phyloP scores from a whole-genome alignment of 2,888 invertebrate genomes.

The Rhimphoctona megacephalus region DNA sequence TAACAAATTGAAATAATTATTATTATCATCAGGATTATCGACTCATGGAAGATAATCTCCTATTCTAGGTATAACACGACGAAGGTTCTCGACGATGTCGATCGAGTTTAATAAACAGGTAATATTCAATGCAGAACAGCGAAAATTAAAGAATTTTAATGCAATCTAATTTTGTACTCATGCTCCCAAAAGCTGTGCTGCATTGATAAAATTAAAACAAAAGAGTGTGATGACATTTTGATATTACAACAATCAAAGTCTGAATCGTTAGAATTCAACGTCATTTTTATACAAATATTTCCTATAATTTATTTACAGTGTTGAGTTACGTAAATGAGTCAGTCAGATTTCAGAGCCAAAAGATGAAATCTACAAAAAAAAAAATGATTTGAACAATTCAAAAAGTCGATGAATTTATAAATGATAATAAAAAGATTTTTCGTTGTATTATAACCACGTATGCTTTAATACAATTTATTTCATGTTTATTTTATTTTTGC shows the following conservation, averaged over 20 bases:
- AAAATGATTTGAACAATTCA: background rate
- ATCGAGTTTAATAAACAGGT: background rate
- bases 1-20: slow-evolving; percentile 23
- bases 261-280: background rate
- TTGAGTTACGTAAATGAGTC: background rate
- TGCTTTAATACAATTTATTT: slow-evolving; percentile 2
- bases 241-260: background rate
- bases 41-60: slow-evolving; percentile 29
- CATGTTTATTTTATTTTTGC: background rate
- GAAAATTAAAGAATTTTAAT: background rate
- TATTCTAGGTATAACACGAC: background rate
- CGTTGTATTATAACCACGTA: background rate
- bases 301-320: background rate
- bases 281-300: background rate
- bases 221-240: background rate
- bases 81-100: background rate
- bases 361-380: background rate
- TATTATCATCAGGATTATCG: slow-evolving; percentile 16
- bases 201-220: background rate
- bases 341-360: background rate
- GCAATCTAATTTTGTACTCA: background rate
- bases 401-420: background rate
- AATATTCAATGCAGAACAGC: background rate
- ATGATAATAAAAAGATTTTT: background rate
- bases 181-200: background rate